Percentiles rank a stretch among this genome's conserved stretches.
phyloP scores from a whole-genome alignment of 2,797 vertebrate species.

The Corythornis leucogaster region DNA sequence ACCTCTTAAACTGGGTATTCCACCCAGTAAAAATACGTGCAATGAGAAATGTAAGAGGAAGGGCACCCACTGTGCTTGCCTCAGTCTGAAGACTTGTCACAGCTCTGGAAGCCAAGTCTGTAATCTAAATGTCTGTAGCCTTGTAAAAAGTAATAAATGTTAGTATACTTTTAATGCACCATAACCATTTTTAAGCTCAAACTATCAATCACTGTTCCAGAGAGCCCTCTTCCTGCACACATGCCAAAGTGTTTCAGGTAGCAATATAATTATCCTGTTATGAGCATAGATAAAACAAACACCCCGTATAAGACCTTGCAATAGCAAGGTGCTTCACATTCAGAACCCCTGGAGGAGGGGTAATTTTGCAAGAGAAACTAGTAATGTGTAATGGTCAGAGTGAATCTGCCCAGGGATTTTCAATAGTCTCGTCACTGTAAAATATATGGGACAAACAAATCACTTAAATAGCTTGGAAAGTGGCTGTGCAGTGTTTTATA shows the following conservation, averaged over 20 bases:
- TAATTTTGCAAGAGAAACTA: slow-evolving; percentile 47
- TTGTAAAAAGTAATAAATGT: slow-evolving; percentile 52
- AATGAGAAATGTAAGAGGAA: not conserved
- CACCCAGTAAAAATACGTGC: not conserved
- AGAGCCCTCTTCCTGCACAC: not conserved
- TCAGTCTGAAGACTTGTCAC: not conserved
- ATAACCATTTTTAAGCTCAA: slow-evolving; percentile 62
- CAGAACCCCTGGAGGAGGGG: slow-evolving; percentile 52
- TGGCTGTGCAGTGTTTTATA: slow-evolving; percentile 67
- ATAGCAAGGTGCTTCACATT: slow-evolving; percentile 25
- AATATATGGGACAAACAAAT: slow-evolving; percentile 68
- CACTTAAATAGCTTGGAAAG: slow-evolving; percentile 65
- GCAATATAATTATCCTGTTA: slow-evolving; percentile 58
- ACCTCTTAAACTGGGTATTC: not conserved
- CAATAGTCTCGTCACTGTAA: slow-evolving; percentile 71
- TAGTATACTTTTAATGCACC: slow-evolving; percentile 61
- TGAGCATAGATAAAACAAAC: slow-evolving; percentile 61
- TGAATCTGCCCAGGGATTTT: slow-evolving; percentile 62
- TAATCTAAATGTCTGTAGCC: slow-evolving; percentile 32
- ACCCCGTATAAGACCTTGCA: slow-evolving; percentile 50
- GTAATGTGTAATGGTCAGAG: slow-evolving; percentile 67
- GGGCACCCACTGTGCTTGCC: not conserved
- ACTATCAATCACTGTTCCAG: slow-evolving; percentile 52
- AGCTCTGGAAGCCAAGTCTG: slow-evolving; percentile 3
- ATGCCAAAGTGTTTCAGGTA: slow-evolving; percentile 51